Evolutionary conservation across 2,888 invertebrate genomes (phyloP).

Genomic region (Tetanocera ferruginea): DNA sequence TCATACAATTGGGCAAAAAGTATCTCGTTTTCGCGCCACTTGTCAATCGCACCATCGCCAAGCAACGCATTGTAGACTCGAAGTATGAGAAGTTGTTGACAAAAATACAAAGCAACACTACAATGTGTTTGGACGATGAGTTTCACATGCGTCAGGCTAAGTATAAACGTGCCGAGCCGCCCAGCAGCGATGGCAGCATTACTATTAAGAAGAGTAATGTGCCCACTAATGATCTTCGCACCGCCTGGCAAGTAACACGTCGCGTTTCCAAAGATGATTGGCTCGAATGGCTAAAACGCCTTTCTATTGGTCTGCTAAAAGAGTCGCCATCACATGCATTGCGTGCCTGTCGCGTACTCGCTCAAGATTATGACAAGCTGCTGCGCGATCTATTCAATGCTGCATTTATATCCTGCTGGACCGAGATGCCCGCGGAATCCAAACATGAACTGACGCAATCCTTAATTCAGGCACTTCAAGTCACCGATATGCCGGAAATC

Average conservation of each 20-base stretch:
- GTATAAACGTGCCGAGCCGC: conserved; percentile 80
- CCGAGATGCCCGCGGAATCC: conserved; percentile 83
- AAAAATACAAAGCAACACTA: conserved; percentile 80
- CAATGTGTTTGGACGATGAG: conserved; percentile 82
- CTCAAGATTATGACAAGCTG: conserved; percentile 95
- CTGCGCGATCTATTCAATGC: conserved; percentile 97
- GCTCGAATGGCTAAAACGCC: conserved; percentile 94
- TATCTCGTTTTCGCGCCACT: conserved; percentile 93
- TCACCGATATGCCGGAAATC: conserved; percentile 94
- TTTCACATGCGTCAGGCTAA: conserved; percentile 76
- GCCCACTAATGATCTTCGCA: conserved; percentile 85
- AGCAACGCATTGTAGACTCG: conserved; percentile 83
- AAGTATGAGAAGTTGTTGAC: conserved; percentile 85
- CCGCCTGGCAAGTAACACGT: conserved; percentile 92
- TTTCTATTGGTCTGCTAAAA: conserved; percentile 93
- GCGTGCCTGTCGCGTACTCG: conserved; percentile 90
- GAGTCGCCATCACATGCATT: conserved; percentile 96
- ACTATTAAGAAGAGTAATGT: conserved; percentile 84
- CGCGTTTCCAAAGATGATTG: conserved; percentile 98
- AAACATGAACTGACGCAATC: conserved; percentile 89
- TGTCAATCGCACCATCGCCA: conserved; percentile 85
- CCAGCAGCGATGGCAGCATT: conserved; percentile 44
- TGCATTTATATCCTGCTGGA: conserved; percentile 99
- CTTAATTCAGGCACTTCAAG: conserved; percentile 89
- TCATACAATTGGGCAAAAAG: conserved; percentile 89